These are phyloP conservation scores for Mus spicilegus DNA, from an alignment of 2,113 vertebrate genomes.

Conservation along the genomic window DNA sequence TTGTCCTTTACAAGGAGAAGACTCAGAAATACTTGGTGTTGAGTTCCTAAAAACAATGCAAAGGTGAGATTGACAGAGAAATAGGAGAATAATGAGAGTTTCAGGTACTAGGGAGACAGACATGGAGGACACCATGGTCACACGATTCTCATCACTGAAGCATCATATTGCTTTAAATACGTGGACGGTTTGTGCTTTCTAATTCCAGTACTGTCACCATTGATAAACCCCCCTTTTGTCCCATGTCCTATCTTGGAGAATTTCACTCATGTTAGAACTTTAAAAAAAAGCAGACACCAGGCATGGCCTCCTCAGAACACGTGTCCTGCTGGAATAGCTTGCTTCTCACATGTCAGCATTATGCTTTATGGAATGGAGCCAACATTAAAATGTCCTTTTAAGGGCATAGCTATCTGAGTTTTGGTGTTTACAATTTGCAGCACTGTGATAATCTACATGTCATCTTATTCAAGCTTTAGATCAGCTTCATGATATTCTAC, in stretches of 20 bases:
- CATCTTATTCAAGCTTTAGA: constrained; percentile 18
- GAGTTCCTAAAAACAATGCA: neutral
- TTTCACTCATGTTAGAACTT: neutral
- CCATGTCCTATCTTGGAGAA: neutral
- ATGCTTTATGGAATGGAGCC: neutral
- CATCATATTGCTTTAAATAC: constrained; percentile 49
- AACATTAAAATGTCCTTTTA: constrained; percentile 39
- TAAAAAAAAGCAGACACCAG: neutral
- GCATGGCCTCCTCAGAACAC: neutral
- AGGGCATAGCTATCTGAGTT: neutral
- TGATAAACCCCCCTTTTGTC: neutral
- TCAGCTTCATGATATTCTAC: neutral
- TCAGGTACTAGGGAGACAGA: neutral
- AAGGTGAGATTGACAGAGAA: neutral
- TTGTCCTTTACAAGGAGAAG: constrained; percentile 44
- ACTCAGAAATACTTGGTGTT: constrained; percentile 14
- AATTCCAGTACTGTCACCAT: neutral
- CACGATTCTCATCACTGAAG: constrained; percentile 28
- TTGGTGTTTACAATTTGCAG: neutral
- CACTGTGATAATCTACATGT: neutral
- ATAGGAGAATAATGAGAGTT: constrained; percentile 5
- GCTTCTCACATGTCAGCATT: neutral
- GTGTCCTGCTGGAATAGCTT: neutral
- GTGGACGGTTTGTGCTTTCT: neutral
- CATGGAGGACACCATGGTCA: neutral